Conservation (phyloP, 2,888 invertebrate species). For the Xanthia togata region DNA sequence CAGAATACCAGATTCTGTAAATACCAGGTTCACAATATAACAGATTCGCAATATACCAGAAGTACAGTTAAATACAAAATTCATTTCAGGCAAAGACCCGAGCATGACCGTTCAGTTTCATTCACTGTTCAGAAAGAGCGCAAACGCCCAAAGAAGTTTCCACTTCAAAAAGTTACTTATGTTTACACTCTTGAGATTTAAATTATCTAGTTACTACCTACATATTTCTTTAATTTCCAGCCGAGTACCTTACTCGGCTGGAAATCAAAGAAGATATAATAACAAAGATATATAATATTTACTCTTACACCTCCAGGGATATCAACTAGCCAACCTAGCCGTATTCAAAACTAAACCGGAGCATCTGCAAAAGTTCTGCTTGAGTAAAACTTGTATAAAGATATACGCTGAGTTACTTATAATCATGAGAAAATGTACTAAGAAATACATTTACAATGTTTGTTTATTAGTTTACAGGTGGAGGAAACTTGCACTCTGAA, state of each 20-base stretch:
- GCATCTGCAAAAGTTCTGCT: constrained; percentile 1
- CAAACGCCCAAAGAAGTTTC: too few relatives aligned
- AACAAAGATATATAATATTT: constrained; percentile 31
- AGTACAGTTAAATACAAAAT: too few relatives aligned
- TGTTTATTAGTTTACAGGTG: not conserved
- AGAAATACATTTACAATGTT: constrained; percentile 21
- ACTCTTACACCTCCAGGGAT: constrained; percentile 1
- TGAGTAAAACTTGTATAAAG: not conserved
- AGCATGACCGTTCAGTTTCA: too few relatives aligned
- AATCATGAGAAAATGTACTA: constrained; percentile 19
- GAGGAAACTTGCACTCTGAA: not conserved
- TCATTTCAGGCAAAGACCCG: too few relatives aligned
- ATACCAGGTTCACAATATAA: too few relatives aligned
- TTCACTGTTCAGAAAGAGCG: too few relatives aligned
- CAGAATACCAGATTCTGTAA: too few relatives aligned
- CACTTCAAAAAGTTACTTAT: not conserved
- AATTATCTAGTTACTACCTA: not conserved
- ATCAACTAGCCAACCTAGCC: not conserved
- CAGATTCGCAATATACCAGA: too few relatives aligned
- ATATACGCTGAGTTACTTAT: not conserved
- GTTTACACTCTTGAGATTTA: not conserved
- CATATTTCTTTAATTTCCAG: constrained; percentile 16
- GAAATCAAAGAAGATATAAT: not conserved
- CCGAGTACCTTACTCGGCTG: not conserved
- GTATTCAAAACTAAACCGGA: constrained; percentile 6